Evolutionary conservation across 2,113 vertebrate species (phyloP), one percentile per base, ranked within the genome.

Genomic region (Eptesicus fuscus): DNA sequence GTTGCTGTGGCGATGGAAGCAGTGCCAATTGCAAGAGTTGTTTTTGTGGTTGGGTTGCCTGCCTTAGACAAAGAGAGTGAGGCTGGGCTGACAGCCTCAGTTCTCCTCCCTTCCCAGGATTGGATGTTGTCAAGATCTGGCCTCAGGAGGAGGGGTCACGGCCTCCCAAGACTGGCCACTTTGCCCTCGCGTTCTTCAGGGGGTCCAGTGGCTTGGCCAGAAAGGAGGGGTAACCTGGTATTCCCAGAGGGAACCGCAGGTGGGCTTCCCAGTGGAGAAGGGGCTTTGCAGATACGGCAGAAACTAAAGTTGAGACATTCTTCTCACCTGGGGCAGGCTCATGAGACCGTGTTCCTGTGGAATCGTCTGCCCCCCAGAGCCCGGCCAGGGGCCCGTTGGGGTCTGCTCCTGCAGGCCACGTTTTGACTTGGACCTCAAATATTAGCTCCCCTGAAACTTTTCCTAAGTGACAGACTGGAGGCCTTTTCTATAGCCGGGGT

Each of bases 21-120:
- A 0, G 90, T 95, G 96, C 97, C 97, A 97, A 91, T 80, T 18
- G 44, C 56, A 28, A 88, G 95, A 85, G 95, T 84, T 97, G 88
- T 97, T 97, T 97, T 95, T 95, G 97, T 95, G 96, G 96, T 95
- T 88, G 90, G 92, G 92, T 84, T 92, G 84, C 92, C 92, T 86
- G 92, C 86, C 92, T 96, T 83, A 95, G 95, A 95, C 96, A 96
- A 97, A 95, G 96, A 82, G 71, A 92, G 56, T 0, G 93, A 69
- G 88, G 85, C 92, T 63, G 59, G 51, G 80, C 93, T 20, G 9
- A 80, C 87, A 84, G 76, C 79, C 17, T 67, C n/a, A 2, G 53
- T 85, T 88, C 83, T 94, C 37, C 35, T 86, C 85, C 42, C 82
- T 95, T 90, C 88, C 77, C 86, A 89, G 84, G 85, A 51, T 56